Evolutionary conservation across 1,140 invertebrate species (phyloP).

Genomic region (Phortica variegata): DNA sequence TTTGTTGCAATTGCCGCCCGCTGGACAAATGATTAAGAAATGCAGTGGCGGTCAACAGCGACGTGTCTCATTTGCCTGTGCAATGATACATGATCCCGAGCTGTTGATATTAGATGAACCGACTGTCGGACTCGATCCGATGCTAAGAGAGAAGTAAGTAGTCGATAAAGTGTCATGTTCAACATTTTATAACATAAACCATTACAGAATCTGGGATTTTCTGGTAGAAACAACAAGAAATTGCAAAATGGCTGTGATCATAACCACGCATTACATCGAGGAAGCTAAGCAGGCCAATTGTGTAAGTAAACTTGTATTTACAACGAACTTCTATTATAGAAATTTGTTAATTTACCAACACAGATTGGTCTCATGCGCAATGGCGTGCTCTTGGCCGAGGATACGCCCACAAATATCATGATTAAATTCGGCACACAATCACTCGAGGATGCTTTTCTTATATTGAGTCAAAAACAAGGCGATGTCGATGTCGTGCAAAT

Average conservation of each 20-base stretch:
- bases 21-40: slow-evolving; percentile 64
- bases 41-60: slow-evolving; percentile 87
- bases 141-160: slow-evolving; percentile 77
- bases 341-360: slow-evolving; percentile 3
- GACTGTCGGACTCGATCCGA: slow-evolving; percentile 88
- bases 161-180: neutral
- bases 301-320: slow-evolving; percentile 59
- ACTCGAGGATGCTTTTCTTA: slow-evolving; percentile 74
- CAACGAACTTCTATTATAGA: neutral
- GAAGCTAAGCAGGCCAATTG: slow-evolving; percentile 82
- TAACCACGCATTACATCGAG: slow-evolving; percentile 95
- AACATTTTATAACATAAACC: neutral
- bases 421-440: slow-evolving; percentile 65
- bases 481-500: slow-evolving; percentile 45
- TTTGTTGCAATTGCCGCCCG: slow-evolving; percentile 73
- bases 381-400: slow-evolving; percentile 82
- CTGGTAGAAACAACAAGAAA: slow-evolving; percentile 72
- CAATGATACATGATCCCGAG: slow-evolving; percentile 84
- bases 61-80: slow-evolving; percentile 81
- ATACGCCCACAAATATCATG: slow-evolving; percentile 71
- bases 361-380: slow-evolving; percentile 88
- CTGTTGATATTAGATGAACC: slow-evolving; percentile 90
- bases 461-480: slow-evolving; percentile 67
- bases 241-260: slow-evolving; percentile 73
- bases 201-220: slow-evolving; percentile 85